These are phyloP conservation scores for Rhaphigaster nebulosa DNA, from an alignment of 2,888 invertebrate species.

Conservation along the genomic window DNA sequence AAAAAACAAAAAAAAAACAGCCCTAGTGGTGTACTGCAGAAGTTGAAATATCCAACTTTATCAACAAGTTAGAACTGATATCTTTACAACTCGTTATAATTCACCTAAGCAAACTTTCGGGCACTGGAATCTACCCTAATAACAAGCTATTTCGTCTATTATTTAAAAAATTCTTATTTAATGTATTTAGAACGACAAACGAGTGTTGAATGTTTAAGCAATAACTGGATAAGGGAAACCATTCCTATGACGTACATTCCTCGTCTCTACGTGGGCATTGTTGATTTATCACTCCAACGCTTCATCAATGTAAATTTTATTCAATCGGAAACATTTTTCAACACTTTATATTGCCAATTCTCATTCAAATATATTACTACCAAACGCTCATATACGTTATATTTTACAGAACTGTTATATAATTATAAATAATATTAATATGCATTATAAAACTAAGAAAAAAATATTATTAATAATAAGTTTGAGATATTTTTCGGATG, in stretches of 20 bases:
- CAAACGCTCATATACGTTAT: background rate
- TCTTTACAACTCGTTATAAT: too few species aligned
- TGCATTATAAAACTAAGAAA: too few species aligned
- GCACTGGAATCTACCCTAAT: too few species aligned
- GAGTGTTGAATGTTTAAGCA: background rate
- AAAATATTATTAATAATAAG: too few species aligned
- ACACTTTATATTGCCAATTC: background rate
- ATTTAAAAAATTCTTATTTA: background rate
- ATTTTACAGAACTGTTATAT: background rate
- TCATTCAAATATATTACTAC: background rate
- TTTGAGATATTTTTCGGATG: too few species aligned
- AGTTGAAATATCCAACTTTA: too few species aligned
- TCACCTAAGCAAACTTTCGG: too few species aligned
- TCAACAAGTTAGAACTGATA: too few species aligned
- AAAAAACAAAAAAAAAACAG: too few species aligned
- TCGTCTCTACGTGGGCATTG: background rate
- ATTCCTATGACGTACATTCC: background rate
- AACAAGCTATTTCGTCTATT: too few species aligned
- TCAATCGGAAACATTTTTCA: background rate
- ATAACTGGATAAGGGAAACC: background rate
- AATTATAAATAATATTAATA: too few species aligned
- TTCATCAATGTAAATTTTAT: constrained; percentile 1
- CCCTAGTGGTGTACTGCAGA: too few species aligned
- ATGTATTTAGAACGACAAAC: background rate
- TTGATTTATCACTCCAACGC: background rate